A percentile compares a stretch with the other conserved stretches of the same genome.
phyloP scores from a whole-genome alignment of 2,797 vertebrate genomes.

The Pantherophis vulpinus region DNA sequence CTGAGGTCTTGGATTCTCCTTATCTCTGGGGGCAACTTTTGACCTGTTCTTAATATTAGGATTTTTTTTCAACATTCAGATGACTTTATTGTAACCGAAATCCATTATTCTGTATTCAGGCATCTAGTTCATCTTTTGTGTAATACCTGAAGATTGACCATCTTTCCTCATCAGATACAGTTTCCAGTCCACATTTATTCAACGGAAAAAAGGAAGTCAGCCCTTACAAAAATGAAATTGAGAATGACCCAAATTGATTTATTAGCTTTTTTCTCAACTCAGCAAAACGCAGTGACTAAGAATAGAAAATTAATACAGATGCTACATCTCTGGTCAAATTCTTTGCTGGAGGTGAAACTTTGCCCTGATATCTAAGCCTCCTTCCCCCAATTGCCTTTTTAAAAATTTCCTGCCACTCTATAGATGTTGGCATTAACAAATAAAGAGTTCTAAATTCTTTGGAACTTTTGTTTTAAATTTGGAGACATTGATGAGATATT shows the following conservation, averaged over 20 bases:
- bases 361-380: neutral
- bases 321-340: neutral
- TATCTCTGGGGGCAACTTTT: neutral
- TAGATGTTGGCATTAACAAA: no score
- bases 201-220: neutral
- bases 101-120: neutral
- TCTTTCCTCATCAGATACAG: neutral
- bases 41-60: neutral
- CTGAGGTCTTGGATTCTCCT: no score
- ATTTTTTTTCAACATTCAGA: neutral
- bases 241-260: neutral
- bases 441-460: no score
- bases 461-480: no score
- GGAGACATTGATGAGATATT: no score
- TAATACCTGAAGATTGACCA: neutral
- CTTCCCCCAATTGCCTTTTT: no score
- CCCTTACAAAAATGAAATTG: neutral
- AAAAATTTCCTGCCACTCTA: no score
- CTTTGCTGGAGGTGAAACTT: neutral
- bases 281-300: neutral
- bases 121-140: neutral
- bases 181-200: neutral
- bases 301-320: neutral
- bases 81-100: neutral
- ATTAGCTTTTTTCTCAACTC: neutral